These are phyloP conservation scores for Psittacula derbiana DNA, from an alignment of 2,797 vertebrate species.

Conservation along the genomic window DNA sequence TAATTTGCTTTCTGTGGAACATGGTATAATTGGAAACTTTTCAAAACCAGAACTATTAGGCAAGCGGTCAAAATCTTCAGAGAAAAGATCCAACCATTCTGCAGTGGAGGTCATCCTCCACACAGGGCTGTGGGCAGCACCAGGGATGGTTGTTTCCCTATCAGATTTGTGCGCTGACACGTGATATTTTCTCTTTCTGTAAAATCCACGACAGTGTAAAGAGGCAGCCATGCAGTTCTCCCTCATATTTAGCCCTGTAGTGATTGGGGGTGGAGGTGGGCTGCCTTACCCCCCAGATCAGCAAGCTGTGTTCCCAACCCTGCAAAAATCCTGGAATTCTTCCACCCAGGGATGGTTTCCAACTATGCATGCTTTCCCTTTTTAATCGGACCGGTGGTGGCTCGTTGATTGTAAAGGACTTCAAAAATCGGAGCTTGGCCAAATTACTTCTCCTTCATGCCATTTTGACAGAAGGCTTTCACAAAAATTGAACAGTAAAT, in stretches of 20 bases:
- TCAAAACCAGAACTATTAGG: slow-evolving; percentile 1
- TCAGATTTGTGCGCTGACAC: fast-evolving
- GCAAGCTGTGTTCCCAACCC: slow-evolving; percentile 2
- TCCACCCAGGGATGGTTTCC: slow-evolving; percentile 54
- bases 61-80: slow-evolving; percentile 27
- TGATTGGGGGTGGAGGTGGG: neutral
- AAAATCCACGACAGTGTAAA: neutral
- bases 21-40: slow-evolving; percentile 23
- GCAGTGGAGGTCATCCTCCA: neutral
- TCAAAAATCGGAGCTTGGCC: neutral
- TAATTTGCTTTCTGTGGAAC: slow-evolving; percentile 41
- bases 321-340: slow-evolving; percentile 16
- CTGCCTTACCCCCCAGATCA: neutral
- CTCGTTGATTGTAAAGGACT: slow-evolving; percentile 57
- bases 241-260: neutral
- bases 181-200: neutral
- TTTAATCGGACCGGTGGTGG: slow-evolving; percentile 54
- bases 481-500: slow-evolving; percentile 47
- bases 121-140: neutral
- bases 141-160: neutral
- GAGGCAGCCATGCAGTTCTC: neutral
- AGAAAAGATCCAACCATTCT: neutral
- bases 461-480: slow-evolving; percentile 56
- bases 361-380: slow-evolving; percentile 34
- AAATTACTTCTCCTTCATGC: slow-evolving; percentile 26